phyloP scores from a whole-genome alignment of 2,888 invertebrate species.

The Timema cristinae region DNA sequence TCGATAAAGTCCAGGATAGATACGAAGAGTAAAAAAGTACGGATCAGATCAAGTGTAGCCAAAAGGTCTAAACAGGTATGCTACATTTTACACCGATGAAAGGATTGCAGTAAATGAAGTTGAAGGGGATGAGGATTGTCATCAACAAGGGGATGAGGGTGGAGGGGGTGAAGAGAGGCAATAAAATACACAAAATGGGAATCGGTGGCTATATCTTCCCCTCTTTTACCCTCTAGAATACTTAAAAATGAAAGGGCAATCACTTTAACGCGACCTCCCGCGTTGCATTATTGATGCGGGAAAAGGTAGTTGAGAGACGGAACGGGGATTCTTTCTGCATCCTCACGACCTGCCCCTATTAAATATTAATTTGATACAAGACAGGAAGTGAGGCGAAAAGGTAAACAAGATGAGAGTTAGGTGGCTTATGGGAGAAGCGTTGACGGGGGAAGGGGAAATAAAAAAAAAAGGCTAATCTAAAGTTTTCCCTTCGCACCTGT shows the following conservation, averaged over 20 bases:
- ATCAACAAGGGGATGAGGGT: no score
- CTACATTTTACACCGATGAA: no score
- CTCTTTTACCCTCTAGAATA: constrained; percentile 5
- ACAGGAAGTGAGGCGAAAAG: background rate
- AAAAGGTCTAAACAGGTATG: no score
- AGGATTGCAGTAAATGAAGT: no score
- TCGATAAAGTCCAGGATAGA: no score
- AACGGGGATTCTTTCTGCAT: background rate
- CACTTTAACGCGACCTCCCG: constrained; percentile 25
- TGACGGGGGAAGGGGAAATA: constrained; percentile 9
- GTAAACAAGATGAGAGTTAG: background rate
- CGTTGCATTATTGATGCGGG: constrained; percentile 26
- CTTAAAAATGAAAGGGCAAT: constrained; percentile 29
- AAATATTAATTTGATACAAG: constrained; percentile 19
- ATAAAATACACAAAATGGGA: no score
- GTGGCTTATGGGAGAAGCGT: background rate
- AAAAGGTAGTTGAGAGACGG: constrained; percentile 8
- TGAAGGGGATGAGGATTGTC: no score
- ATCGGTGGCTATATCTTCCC: no score
- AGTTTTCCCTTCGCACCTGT: constrained; percentile 18
- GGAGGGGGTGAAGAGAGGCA: no score
- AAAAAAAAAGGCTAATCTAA: constrained; percentile 23
- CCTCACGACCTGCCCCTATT: background rate
- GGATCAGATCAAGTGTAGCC: no score
- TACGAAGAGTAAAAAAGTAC: no score